phyloP scores from a whole-genome alignment of 2,113 vertebrate species.

The Cichladusa arquata region DNA sequence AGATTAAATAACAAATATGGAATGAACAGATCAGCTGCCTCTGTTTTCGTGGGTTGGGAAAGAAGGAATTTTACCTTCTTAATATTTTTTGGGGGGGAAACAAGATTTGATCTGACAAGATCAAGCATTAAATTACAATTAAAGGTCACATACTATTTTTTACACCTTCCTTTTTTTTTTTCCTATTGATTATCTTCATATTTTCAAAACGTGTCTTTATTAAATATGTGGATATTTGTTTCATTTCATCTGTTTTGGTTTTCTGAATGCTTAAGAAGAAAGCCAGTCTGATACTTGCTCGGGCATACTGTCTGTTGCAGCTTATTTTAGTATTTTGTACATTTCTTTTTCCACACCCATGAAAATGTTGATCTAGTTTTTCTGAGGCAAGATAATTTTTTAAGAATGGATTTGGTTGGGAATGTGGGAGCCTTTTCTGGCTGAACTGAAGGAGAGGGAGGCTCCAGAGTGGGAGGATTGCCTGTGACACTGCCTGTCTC shows the following conservation, averaged over 20 bases:
- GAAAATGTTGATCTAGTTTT: background rate
- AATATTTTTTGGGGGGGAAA: accelerated
- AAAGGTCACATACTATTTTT: background rate
- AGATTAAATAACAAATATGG: background rate
- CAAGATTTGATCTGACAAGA: background rate
- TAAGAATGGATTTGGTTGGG: background rate
- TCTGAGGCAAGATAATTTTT: background rate
- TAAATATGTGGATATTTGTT: background rate
- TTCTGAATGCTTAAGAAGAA: background rate
- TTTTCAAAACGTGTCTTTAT: background rate
- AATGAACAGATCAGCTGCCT: background rate
- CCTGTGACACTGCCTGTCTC: background rate
- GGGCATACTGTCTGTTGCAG: background rate
- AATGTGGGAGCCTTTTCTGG: background rate
- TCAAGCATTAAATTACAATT: background rate
- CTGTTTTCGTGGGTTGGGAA: background rate
- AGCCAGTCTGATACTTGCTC: background rate
- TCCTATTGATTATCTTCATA: background rate
- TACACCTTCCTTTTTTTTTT: background rate
- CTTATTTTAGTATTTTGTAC: background rate
- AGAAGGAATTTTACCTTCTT: background rate
- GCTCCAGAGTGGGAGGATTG: background rate
- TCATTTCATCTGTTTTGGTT: background rate
- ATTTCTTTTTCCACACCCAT: background rate
- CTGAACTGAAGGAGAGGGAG: background rate